These are phyloP conservation scores for Sebastes ruberrimus DNA, from an alignment of 2,797 vertebrate genomes.

Conservation along the genomic window DNA sequence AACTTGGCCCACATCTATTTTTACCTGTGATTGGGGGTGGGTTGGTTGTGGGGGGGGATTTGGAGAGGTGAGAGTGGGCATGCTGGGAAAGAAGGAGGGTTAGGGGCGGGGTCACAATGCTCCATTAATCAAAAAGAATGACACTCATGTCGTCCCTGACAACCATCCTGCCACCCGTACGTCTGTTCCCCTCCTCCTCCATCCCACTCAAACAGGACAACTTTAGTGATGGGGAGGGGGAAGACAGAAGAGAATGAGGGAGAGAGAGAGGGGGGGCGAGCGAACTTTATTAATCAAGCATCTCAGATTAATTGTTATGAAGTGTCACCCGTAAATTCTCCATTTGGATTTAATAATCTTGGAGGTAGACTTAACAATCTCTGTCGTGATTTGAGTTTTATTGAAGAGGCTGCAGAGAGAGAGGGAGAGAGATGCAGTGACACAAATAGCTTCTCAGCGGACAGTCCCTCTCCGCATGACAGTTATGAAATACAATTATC, in stretches of 20 bases:
- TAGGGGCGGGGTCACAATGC: constrained; percentile 86
- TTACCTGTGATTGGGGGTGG: constrained; percentile 66
- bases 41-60: background rate
- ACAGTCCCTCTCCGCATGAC: constrained; percentile 90
- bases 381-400: constrained; percentile 89
- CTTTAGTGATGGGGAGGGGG: constrained; percentile 69
- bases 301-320: constrained; percentile 96
- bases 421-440: constrained; percentile 77
- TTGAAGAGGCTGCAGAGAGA: constrained; percentile 81
- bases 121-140: constrained; percentile 95
- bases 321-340: constrained; percentile 94
- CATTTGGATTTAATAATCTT: constrained; percentile 93
- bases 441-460: constrained; percentile 91
- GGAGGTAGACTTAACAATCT: constrained; percentile 89
- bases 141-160: constrained; percentile 89
- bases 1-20: constrained; percentile 77
- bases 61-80: constrained; percentile 71
- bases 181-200: constrained; percentile 66
- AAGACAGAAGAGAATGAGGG: constrained; percentile 9
- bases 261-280: constrained; percentile 46
- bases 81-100: constrained; percentile 63
- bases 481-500: constrained; percentile 99
- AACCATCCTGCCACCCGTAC: constrained; percentile 76
- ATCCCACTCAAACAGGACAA: constrained; percentile 77
- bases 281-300: constrained; percentile 93